phyloP scores from a whole-genome alignment of 2,888 invertebrate species.

The Alsophila aescularia region DNA sequence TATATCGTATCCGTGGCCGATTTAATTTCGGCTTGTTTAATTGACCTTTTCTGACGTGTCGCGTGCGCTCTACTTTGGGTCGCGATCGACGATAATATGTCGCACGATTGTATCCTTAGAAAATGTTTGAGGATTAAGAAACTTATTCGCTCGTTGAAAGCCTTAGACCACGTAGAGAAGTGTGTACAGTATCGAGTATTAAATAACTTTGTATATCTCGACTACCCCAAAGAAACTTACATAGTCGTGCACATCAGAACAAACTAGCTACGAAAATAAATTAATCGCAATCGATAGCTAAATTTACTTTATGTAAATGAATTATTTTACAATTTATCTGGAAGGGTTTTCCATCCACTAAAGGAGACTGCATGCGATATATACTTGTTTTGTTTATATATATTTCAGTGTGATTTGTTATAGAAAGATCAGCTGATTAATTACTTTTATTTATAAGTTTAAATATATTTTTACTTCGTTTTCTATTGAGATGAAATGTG shows the following conservation, averaged over 20 bases:
- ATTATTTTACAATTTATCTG: not conserved
- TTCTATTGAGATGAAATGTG: constrained; percentile 14
- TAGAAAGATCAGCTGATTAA: not conserved
- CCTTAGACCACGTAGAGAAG: not conserved
- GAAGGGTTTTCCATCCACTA: not conserved
- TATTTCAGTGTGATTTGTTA: not conserved
- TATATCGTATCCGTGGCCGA: no score
- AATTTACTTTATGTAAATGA: constrained; percentile 1
- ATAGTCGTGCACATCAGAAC: not conserved
- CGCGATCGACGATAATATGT: not conserved
- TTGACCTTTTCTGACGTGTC: no score
- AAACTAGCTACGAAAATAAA: not conserved
- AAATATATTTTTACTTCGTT: constrained; percentile 5
- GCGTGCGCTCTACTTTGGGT: no score
- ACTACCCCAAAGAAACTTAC: constrained; percentile 19
- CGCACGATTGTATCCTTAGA: not conserved
- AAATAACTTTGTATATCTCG: constrained; percentile 12
- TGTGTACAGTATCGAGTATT: constrained; percentile 1
- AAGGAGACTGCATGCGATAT: constrained; percentile 1
- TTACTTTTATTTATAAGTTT: not conserved
- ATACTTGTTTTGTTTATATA: not conserved
- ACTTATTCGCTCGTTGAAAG: not conserved
- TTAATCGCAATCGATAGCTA: not conserved
- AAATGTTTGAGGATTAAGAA: not conserved
- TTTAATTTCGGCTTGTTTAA: no score